Base-by-base conservation (phyloP, 2,797 vertebrate genomes). In the Betta splendens region DNA sequence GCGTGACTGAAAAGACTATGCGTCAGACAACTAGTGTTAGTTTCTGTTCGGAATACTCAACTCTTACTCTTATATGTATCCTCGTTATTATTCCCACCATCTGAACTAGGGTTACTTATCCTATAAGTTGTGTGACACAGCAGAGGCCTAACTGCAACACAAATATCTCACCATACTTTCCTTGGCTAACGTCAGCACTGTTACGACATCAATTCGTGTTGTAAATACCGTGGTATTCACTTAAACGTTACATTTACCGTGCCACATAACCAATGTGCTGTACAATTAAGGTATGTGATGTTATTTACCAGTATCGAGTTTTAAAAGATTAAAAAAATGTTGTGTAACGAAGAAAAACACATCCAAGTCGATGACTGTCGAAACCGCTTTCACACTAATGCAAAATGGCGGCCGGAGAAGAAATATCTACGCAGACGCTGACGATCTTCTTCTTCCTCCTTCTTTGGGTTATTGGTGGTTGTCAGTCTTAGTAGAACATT, bases 221-320 rank as follows among this genome's bases (percentile, higher is more conserved):
- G 12, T 37, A 22, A 32, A 28, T 26, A 65, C 15, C 9, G 15
- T 37, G 5, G 3, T 40, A 17, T 46, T 42, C 5, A 16, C 22
- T 7, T 23, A n/a, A n/a, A n/a, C n/a, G n/a, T 10, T 2, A 23
- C 39, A 12, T n/a, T 17, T n/a, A 61, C 44, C 25, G 10, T 42
- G 37, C 3, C 16, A 4, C 16, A 8, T 39, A 49, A 59, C 2
- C 23, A 15, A 4, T 6, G 13, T 20, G 5, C 7, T 9, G 17
- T 51, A 18, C 36, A 39, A 57, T 33, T 1, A 38, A 23, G 12
- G 15, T 32, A 66, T 51, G 20, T 13, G 5, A 28, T 50, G 43
- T 72, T 53, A 69, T 85, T 88, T 87, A 88, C 85, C 86, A 64
- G 77, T 55, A 72, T 71, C 51, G 3, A 53, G 28, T 49, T 61